Conservation (phyloP, 2,113 vertebrate species). For the Morphnarchus princeps region DNA sequence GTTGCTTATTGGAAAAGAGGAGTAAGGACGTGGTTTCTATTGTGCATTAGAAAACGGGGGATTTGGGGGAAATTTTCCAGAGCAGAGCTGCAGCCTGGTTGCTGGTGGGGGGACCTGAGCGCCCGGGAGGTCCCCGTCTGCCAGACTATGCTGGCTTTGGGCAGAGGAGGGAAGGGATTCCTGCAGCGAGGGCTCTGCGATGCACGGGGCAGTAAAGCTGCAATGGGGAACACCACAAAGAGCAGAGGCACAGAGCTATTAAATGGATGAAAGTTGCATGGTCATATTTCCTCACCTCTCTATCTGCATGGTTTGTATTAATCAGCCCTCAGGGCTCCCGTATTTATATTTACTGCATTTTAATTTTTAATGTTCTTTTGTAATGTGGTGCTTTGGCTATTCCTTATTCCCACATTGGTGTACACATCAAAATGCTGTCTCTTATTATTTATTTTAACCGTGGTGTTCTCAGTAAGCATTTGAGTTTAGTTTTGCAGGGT, state of each 20-base stretch:
- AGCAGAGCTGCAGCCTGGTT: neutral
- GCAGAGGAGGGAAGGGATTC: neutral
- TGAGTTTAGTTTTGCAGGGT: neutral
- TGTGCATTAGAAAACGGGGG: neutral
- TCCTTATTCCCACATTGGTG: neutral
- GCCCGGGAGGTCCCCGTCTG: accelerated
- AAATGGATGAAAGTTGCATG: accelerated
- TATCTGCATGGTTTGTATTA: accelerated
- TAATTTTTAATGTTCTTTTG: neutral
- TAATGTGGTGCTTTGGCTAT: neutral
- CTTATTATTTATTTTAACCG: neutral
- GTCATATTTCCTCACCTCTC: neutral
- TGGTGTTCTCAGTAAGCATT: neutral
- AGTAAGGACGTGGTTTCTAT: neutral
- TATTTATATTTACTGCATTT: neutral
- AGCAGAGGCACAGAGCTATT: too few species aligned
- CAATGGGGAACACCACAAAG: neutral
- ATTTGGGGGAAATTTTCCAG: neutral
- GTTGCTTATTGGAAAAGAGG: neutral
- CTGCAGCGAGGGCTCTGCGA: neutral
- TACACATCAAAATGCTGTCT: neutral
- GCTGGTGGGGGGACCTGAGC: neutral
- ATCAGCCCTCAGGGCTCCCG: neutral
- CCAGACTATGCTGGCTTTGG: neutral
- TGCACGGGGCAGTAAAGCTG: neutral